A percentile compares a stretch with the other conserved stretches of the same genome.
phyloP scores from a whole-genome alignment of 2,797 vertebrate genomes.

The Valencia hispanica region DNA sequence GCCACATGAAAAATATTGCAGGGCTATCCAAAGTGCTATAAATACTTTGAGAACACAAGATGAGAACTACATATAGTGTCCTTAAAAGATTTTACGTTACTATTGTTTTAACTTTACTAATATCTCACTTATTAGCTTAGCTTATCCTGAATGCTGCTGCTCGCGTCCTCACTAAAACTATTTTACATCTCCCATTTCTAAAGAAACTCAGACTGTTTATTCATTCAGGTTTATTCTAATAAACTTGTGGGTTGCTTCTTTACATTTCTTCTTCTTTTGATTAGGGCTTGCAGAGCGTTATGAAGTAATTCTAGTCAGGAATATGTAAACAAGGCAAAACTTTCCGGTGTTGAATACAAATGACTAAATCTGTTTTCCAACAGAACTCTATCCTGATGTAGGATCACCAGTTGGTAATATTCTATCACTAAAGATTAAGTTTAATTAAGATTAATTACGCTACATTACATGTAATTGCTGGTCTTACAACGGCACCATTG shows the following conservation, averaged over 20 bases:
- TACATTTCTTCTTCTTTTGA: neutral
- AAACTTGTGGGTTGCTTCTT: no score
- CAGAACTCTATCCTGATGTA: neutral
- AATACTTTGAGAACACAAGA: neutral
- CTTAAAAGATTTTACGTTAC: neutral
- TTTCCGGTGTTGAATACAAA: neutral
- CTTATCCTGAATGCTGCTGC: no score
- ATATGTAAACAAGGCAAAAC: neutral
- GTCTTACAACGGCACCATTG: neutral
- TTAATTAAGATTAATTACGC: neutral
- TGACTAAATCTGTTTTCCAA: neutral
- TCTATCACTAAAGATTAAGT: neutral
- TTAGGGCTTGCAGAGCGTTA: neutral
- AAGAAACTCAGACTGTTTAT: neutral
- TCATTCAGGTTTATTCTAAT: neutral
- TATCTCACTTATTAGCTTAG: no score
- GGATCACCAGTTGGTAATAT: neutral
- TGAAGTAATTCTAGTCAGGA: neutral
- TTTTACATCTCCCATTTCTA: neutral
- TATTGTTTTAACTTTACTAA: neutral
- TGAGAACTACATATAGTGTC: neutral
- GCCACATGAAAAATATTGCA: neutral
- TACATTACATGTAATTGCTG: neutral
- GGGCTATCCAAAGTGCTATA: neutral
- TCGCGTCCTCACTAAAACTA: no score